Conservation (phyloP, 2,797 vertebrate genomes). For the Cuculus canorus region DNA sequence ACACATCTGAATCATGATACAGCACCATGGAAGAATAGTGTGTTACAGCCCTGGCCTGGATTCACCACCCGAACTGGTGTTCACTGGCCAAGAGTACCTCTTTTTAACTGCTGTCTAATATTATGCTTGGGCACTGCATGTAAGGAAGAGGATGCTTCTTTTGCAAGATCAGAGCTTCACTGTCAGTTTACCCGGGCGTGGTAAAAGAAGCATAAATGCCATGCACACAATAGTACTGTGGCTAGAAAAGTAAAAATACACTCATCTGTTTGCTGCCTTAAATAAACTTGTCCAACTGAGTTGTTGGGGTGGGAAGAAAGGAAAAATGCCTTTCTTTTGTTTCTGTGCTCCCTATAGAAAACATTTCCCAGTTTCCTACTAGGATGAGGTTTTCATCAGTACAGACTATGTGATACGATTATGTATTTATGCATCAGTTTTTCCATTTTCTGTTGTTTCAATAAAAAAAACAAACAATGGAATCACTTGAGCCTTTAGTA, state of each 20-base stretch:
- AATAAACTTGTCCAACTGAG: neutral
- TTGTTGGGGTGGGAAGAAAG: fast-evolving
- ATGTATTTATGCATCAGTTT: neutral
- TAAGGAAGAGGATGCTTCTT: neutral
- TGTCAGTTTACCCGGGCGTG: neutral
- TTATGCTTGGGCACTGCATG: neutral
- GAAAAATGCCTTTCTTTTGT: neutral
- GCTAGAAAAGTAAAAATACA: neutral
- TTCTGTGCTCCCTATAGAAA: neutral
- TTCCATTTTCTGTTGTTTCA: neutral
- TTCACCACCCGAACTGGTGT: neutral
- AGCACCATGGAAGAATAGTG: neutral
- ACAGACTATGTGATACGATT: neutral
- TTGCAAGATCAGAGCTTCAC: neutral
- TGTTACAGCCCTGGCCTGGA: neutral
- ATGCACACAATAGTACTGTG: neutral
- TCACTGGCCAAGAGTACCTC: neutral
- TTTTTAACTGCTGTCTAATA: neutral
- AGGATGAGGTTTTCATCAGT: neutral
- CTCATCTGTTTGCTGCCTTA: neutral
- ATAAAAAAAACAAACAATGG: neutral
- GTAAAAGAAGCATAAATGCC: neutral
- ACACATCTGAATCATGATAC: fast-evolving
- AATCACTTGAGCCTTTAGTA: neutral
- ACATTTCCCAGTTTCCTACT: neutral